These are phyloP conservation scores for Phyllotreta striolata DNA, from an alignment of 2,888 invertebrate genomes.

Conservation along the genomic window DNA sequence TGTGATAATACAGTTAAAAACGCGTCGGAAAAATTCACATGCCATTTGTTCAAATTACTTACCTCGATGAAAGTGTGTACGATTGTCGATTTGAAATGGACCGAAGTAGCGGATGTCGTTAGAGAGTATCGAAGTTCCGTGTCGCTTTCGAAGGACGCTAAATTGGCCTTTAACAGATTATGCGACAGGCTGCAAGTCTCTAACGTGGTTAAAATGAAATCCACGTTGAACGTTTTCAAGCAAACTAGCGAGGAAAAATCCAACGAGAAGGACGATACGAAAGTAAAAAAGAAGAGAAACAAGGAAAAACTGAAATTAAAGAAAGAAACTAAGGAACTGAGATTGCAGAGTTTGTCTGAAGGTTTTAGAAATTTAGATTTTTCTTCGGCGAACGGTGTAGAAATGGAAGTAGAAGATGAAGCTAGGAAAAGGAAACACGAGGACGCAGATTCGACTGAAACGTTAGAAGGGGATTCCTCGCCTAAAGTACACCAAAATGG, in stretches of 20 bases:
- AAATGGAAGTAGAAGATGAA: slow-evolving; percentile 24
- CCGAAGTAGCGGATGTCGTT: slow-evolving; percentile 56
- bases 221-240: slow-evolving; percentile 41
- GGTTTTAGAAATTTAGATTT: slow-evolving; percentile 50
- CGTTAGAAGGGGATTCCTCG: slow-evolving; percentile 4
- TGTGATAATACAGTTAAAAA: slow-evolving; percentile 56
- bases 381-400: slow-evolving; percentile 18
- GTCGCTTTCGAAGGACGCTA: slow-evolving; percentile 60
- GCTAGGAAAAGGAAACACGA: not conserved
- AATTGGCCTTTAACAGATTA: slow-evolving; percentile 61
- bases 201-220: slow-evolving; percentile 53
- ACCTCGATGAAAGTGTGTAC: slow-evolving; percentile 62
- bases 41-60: slow-evolving; percentile 65
- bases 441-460: slow-evolving; percentile 2
- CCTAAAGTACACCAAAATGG: slow-evolving; percentile 5
- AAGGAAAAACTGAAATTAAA: slow-evolving; percentile 61
- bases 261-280: slow-evolving; percentile 45
- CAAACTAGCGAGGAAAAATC: slow-evolving; percentile 42
- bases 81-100: slow-evolving; percentile 59
- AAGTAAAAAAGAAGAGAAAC: slow-evolving; percentile 55
- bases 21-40: slow-evolving; percentile 68
- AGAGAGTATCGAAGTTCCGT: slow-evolving; percentile 57
- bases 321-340: slow-evolving; percentile 62
- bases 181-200: slow-evolving; percentile 59
- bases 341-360: slow-evolving; percentile 61